Base-by-base conservation (phyloP, 2,888 invertebrate species). In the Rotaria macrura region DNA sequence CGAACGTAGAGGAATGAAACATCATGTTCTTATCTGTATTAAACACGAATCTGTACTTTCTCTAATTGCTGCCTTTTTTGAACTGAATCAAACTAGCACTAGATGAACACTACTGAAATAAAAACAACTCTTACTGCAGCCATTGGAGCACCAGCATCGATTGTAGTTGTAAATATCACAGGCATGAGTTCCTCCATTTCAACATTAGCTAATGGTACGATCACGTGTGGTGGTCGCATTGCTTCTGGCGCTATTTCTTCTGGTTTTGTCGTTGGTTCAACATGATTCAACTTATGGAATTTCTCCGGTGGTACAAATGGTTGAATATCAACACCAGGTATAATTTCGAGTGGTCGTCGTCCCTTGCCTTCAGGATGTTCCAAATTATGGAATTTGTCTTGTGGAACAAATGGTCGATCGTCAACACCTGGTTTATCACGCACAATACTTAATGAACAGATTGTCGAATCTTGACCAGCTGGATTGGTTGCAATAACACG, bases 401-500 rank as follows among this genome's bases (percentile, higher is more conserved):
- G n/a, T n/a, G n/a, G n/a, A n/a, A n/a, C n/a, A n/a, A 86, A 84
- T 1, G 85, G 84, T 12, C 65, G 65, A 14, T 49, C 43, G 55
- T 85, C 85, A 17, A 85, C 72, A 74, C 49, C 72, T 3, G 85
- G 74, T 23, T 34, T 55, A 49, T 43, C 43, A 5, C 29, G 49
- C 25, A 72, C 29, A 34, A 85, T 57, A 43, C 23, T 43, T 12
- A 85, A 72, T 40, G 72, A 49, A 54, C 85, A 57, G n/a, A 52
- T 72, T 55, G 85, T 85, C 49, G 72, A 20, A 79, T 85, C 85
- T 12, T 72, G 40, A 34, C 86, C 86, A 40, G 40, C 84, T n/a
- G 57, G 72, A 83, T 86, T 86, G 49, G 83, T 65, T 7, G 79
- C 86, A 25, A 52, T n/a, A 40, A 79, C 84, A 25, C 38, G 47